A percentile compares a stretch with the other conserved stretches of the same genome.
These are phyloP conservation scores for Etia nguti DNA, from an alignment of 2,113 vertebrate species.

Conservation along the genomic window DNA sequence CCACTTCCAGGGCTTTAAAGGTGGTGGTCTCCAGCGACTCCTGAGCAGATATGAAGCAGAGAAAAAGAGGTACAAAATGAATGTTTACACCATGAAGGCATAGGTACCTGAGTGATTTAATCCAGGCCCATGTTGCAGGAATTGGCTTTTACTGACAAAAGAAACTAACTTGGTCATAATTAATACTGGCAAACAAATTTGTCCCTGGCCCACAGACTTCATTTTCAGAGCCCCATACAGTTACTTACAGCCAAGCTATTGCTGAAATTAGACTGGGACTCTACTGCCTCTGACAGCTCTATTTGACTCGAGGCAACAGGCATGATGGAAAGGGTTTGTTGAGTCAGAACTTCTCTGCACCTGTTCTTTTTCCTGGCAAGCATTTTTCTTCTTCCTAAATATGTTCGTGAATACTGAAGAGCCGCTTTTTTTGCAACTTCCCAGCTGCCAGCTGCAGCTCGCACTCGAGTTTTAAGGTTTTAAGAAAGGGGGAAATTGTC, in stretches of 20 bases:
- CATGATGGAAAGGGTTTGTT: slow-evolving; percentile 28
- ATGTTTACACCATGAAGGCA: background rate
- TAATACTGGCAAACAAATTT: slow-evolving; percentile 37
- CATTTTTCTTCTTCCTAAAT: background rate
- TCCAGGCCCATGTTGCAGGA: background rate
- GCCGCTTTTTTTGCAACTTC: background rate
- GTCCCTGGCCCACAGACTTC: slow-evolving; percentile 9
- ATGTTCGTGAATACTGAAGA: background rate
- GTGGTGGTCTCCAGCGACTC: slow-evolving; percentile 89
- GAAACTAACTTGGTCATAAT: slow-evolving; percentile 26
- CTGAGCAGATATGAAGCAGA: slow-evolving; percentile 88
- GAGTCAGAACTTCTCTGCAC: slow-evolving; percentile 15
- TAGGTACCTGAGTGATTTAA: background rate
- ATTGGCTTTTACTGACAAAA: slow-evolving; percentile 15
- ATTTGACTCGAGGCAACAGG: slow-evolving; percentile 47
- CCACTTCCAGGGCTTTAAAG: slow-evolving; percentile 96
- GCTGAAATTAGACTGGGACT: slow-evolving; percentile 18
- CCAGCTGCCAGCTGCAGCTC: background rate
- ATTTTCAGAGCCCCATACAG: slow-evolving; percentile 4
- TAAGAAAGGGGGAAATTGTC: background rate
- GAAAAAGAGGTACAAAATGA: slow-evolving; percentile 85
- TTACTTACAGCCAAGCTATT: slow-evolving; percentile 8
- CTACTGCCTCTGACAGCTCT: slow-evolving; percentile 22
- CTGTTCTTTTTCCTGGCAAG: background rate
- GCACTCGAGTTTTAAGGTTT: background rate